phyloP scores from a whole-genome alignment of 2,888 invertebrate species.

The Taenaris catops region DNA sequence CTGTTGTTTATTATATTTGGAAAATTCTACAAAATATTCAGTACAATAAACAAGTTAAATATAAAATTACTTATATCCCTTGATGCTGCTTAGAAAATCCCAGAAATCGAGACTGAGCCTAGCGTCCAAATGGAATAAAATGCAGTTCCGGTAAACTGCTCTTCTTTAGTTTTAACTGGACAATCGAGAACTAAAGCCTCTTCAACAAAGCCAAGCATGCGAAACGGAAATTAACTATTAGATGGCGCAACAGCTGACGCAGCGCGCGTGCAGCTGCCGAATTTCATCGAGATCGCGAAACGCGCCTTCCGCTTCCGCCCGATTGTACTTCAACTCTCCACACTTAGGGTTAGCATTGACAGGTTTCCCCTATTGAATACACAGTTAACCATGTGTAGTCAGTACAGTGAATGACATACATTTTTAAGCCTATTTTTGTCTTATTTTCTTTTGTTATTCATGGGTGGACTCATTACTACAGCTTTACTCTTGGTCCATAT shows the following conservation, averaged over 20 bases:
- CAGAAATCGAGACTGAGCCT: too few relatives aligned
- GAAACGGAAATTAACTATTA: slow-evolving; percentile 73
- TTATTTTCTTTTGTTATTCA: slow-evolving; percentile 63
- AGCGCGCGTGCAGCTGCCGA: slow-evolving; percentile 69
- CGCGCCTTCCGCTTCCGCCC: slow-evolving; percentile 76
- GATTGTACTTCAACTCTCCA: slow-evolving; percentile 48
- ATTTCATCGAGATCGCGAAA: slow-evolving; percentile 75
- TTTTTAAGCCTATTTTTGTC: too few relatives aligned
- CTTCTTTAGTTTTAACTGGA: too few relatives aligned
- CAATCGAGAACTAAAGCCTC: slow-evolving; percentile 4
- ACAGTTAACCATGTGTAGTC: too few relatives aligned
- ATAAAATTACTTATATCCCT: too few relatives aligned
- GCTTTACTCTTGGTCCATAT: slow-evolving; percentile 93
- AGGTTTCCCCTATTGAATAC: slow-evolving; percentile 5
- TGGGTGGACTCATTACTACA: slow-evolving; percentile 78
- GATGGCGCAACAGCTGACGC: slow-evolving; percentile 51
- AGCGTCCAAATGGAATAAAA: too few relatives aligned
- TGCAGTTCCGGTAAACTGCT: too few relatives aligned
- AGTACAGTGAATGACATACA: too few relatives aligned
- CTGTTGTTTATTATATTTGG: too few relatives aligned
- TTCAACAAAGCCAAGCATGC: slow-evolving; percentile 39
- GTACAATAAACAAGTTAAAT: too few relatives aligned
- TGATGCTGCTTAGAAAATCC: too few relatives aligned
- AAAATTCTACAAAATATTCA: too few relatives aligned
- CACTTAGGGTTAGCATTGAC: slow-evolving; percentile 44